Conservation (phyloP, 1,140 invertebrate species). For the Neuroterus valhalla region DNA sequence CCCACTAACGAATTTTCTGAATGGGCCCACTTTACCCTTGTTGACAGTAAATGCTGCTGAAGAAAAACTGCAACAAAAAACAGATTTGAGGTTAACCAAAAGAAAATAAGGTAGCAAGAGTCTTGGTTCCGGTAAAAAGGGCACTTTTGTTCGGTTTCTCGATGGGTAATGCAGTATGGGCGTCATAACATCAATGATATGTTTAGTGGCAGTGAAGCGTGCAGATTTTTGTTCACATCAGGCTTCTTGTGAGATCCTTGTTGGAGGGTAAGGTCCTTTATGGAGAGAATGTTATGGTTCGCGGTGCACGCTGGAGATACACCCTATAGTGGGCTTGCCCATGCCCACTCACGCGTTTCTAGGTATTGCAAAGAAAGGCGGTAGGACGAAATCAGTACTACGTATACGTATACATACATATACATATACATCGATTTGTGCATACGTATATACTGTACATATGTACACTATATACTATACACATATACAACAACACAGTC, state of each 20-base stretch:
- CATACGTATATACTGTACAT: neutral
- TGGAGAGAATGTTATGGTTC: conserved; percentile 46
- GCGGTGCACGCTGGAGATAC: conserved; percentile 46
- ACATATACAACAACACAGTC: neutral
- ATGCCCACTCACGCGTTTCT: conserved; percentile 45
- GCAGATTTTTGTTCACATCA: conserved; percentile 37
- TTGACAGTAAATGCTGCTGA: no score
- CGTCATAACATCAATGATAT: conserved; percentile 37
- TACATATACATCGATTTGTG: no score
- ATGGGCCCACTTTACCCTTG: no score
- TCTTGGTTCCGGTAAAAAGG: conserved; percentile 8
- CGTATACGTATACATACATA: no score
- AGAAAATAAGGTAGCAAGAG: no score
- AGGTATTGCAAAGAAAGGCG: conserved; percentile 29
- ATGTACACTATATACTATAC: neutral
- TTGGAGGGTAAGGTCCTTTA: conserved; percentile 47
- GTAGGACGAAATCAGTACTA: neutral
- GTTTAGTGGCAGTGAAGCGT: conserved; percentile 17
- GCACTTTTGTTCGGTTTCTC: conserved; percentile 12
- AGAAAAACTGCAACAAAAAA: no score
- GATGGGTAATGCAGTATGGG: conserved; percentile 28
- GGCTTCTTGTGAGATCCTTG: conserved; percentile 30
- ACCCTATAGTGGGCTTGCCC: conserved; percentile 45
- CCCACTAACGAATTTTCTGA: no score
- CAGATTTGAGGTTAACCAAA: no score